Evolutionary conservation across 2,888 invertebrate species (phyloP).

Genomic region (Danaus chrysippus): DNA sequence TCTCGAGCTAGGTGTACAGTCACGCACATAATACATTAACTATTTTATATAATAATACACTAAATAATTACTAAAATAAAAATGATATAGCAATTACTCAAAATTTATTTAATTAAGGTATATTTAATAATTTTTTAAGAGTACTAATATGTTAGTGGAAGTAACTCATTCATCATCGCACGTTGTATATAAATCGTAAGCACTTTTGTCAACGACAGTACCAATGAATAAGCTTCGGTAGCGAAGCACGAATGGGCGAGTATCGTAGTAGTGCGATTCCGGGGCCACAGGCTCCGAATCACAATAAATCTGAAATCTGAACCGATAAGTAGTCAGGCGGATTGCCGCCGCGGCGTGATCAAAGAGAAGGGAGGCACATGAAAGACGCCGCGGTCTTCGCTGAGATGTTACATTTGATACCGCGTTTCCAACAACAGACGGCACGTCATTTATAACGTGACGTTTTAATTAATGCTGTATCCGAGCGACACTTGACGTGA

Average conservation of each 20-base stretch:
- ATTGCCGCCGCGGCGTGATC: slow-evolving; percentile 75
- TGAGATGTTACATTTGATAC: slow-evolving; percentile 57
- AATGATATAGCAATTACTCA: too few relatives aligned
- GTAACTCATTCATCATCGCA: too few relatives aligned
- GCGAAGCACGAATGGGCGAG: slow-evolving; percentile 46
- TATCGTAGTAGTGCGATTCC: slow-evolving; percentile 50
- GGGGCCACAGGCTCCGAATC: slow-evolving; percentile 69
- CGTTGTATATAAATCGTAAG: slow-evolving; percentile 30
- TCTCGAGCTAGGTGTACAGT: slow-evolving; percentile 44
- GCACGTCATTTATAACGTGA: slow-evolving; percentile 61
- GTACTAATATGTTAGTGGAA: too few relatives aligned
- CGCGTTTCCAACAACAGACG: slow-evolving; percentile 63
- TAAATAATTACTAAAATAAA: too few relatives aligned
- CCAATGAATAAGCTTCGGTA: slow-evolving; percentile 46
- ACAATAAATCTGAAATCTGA: slow-evolving; percentile 79
- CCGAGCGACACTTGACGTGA: slow-evolving; percentile 14
- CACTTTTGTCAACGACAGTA: slow-evolving; percentile 51
- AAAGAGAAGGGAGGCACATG: slow-evolving; percentile 70
- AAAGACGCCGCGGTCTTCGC: slow-evolving; percentile 65
- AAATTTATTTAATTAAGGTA: too few relatives aligned
- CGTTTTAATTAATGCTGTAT: slow-evolving; percentile 66
- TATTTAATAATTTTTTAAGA: too few relatives aligned
- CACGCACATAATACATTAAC: slow-evolving; percentile 18
- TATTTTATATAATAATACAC: too few relatives aligned
- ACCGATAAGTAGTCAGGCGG: slow-evolving; percentile 76